Evolutionary conservation across 2,113 vertebrate species (phyloP).

Genomic region (Pao palembangensis): DNA sequence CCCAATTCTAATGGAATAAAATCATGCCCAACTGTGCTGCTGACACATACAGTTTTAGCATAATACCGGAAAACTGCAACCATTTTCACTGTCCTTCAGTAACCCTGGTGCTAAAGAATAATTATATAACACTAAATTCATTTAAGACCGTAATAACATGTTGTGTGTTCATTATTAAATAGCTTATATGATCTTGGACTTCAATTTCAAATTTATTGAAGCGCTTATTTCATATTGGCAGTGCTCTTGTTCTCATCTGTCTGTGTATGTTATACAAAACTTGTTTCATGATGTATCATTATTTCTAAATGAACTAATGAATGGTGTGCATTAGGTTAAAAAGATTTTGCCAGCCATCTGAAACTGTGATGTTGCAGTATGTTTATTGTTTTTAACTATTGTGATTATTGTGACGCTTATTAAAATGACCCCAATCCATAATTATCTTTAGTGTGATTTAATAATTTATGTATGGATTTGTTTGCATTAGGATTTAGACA

Average conservation of each 20-base stretch:
- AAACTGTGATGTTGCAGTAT: not conserved
- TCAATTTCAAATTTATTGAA: slow-evolving; percentile 22
- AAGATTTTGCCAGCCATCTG: not conserved
- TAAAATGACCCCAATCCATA: slow-evolving; percentile 18
- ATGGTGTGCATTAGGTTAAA: not conserved
- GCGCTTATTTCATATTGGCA: slow-evolving; percentile 9
- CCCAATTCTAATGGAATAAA: slow-evolving; percentile 5
- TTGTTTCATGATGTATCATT: not conserved
- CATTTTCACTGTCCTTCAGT: not conserved
- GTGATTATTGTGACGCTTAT: slow-evolving; percentile 16
- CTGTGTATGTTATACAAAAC: slow-evolving; percentile 2
- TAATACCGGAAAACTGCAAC: not conserved
- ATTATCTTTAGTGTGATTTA: slow-evolving; percentile 5
- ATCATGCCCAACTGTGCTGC: not conserved
- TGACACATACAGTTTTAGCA: not conserved
- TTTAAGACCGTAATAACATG: slow-evolving; percentile 3
- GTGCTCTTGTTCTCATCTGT: not conserved
- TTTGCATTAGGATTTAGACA: slow-evolving; percentile 12
- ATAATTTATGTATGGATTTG: slow-evolving; percentile 7
- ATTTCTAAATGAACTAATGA: slow-evolving; percentile 5
- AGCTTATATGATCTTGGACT: slow-evolving; percentile 9
- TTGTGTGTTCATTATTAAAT: slow-evolving; percentile 12
- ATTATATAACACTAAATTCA: slow-evolving; percentile 14
- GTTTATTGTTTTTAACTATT: slow-evolving; percentile 11
- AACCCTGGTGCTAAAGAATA: slow-evolving; percentile 28